A percentile compares a stretch with the other conserved stretches of the same genome.
phyloP scores from a whole-genome alignment of 2,888 invertebrate species.

The Lypha dubia region DNA sequence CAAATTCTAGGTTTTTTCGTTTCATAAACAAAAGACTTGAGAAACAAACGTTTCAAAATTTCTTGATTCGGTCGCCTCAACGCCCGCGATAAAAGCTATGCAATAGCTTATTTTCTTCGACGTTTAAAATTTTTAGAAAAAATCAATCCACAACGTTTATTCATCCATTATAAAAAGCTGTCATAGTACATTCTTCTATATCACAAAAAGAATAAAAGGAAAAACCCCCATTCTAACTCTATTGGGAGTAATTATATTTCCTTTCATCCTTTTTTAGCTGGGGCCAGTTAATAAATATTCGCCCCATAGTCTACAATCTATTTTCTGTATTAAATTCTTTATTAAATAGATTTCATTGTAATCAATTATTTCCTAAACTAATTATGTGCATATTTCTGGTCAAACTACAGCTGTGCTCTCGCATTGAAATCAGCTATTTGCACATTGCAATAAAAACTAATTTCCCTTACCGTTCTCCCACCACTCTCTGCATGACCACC shows the following conservation, averaged over 20 bases:
- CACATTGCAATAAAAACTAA: conserved; percentile 8
- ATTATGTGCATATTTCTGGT: neutral
- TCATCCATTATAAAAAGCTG: too few relatives aligned
- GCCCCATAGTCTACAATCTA: neutral
- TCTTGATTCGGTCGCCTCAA: too few relatives aligned
- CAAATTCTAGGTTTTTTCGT: too few relatives aligned
- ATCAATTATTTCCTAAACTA: conserved; percentile 12
- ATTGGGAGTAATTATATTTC: neutral
- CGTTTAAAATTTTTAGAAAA: too few relatives aligned
- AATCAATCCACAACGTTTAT: too few relatives aligned
- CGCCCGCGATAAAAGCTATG: too few relatives aligned
- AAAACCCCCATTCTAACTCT: too few relatives aligned
- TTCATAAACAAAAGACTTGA: too few relatives aligned
- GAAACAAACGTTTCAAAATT: too few relatives aligned
- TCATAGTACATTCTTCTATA: too few relatives aligned
- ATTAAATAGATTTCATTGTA: conserved; percentile 2
- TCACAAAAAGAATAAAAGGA: too few relatives aligned
- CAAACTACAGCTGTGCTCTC: neutral
- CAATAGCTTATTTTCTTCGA: too few relatives aligned
- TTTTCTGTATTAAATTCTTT: neutral
- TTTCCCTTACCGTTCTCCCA: conserved; percentile 15
- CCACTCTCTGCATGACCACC: conserved; percentile 6
- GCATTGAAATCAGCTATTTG: neutral
- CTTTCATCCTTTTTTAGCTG: neutral
- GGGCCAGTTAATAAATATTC: neutral